Conservation (phyloP, 2,113 vertebrate species). For the Megaptera novaeangliae region DNA sequence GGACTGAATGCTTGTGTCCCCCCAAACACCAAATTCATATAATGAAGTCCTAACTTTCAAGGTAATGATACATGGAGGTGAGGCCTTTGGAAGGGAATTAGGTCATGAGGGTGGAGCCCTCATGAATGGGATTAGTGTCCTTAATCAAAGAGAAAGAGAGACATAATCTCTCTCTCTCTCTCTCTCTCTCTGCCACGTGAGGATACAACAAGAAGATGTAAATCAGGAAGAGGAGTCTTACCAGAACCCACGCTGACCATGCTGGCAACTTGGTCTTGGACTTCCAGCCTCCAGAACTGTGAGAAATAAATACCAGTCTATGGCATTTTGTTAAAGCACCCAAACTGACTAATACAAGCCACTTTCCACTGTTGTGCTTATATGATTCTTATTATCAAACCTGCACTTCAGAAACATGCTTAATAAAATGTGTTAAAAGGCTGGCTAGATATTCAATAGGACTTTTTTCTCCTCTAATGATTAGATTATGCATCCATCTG, state of each 20-base stretch:
- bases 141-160: neutral
- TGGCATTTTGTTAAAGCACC: neutral
- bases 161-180: no score
- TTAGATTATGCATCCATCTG: neutral
- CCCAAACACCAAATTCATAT: neutral
- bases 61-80: neutral
- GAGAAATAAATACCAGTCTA: neutral
- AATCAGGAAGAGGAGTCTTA: neutral
- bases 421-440: neutral
- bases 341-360: neutral
- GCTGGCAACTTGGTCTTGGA: neutral
- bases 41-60: neutral
- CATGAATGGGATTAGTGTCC: neutral
- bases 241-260: neutral
- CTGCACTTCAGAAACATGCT: neutral
- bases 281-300: neutral
- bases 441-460: neutral
- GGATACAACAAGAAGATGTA: neutral
- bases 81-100: neutral
- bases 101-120: neutral
- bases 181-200: neutral
- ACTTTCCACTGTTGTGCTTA: neutral
- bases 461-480: neutral
- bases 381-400: neutral
- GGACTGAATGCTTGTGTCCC: neutral